Evolutionary conservation across 2,113 vertebrate genomes (phyloP), one percentile per base, ranked within the genome.

Genomic region (Mungos mungo): DNA sequence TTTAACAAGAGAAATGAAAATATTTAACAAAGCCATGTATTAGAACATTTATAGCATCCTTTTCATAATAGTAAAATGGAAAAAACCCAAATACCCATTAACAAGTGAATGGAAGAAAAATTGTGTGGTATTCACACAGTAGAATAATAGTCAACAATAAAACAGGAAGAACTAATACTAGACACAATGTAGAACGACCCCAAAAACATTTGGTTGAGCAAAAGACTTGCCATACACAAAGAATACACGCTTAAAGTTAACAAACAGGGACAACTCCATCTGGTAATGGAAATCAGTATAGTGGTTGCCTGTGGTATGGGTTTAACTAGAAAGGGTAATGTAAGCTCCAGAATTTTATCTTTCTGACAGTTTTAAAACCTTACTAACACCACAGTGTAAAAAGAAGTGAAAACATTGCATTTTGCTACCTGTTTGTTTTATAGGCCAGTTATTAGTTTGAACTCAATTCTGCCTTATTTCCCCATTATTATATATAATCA

Each of bases 1-100:
- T 92, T 94, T 80, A 45, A n/a, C 50, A 92, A 81, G 54, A 95
- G 52, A 92, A 95, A 85, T 27, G 7, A 93, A 90, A 80, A 77
- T 89, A 35, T 52, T 25, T 88, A 6, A 6, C 41, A 72, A 41
- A 96, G 16, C 27, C 45, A 90, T 52, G 25, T 86, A 52, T 31
- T 86, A n/a, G n/a, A 86, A 79, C 65, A n/a, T 86, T 77, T 77
- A 38, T 77, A 91, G 52, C 60, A 57, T 5, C 35, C 68, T 68
- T 77, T 85, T 45, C 31, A 35, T 84, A 47, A 90, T 52, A 16
- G 33, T 71, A 29, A 85, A n/a, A 57, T 23, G 16, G 45, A 50
- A 68, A 68, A 52, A 65, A 50, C 16, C n/a, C 19, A 85, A 76
- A 89, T 83, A 47, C 11, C 68, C 33, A 60, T 63, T 88, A 84